phyloP scores from a whole-genome alignment of 1,140 invertebrate genomes.

The Drosophila ananassae region DNA sequence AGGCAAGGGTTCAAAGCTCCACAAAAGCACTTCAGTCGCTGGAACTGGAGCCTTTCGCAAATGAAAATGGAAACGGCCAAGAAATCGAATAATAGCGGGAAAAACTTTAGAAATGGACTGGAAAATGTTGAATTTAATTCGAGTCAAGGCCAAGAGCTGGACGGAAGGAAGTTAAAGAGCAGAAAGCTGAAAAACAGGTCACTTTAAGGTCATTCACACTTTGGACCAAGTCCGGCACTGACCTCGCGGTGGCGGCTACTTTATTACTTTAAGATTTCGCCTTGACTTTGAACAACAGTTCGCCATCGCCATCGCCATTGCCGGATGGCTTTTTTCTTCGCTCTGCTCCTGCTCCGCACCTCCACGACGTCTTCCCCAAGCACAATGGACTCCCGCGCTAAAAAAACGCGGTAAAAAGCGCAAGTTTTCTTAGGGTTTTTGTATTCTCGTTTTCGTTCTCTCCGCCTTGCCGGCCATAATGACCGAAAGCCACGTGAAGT shows the following conservation, averaged over 20 bases:
- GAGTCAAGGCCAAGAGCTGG: slow-evolving; percentile 62
- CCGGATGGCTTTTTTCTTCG: slow-evolving; percentile 58
- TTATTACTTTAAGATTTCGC: slow-evolving; percentile 82
- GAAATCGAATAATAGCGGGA: slow-evolving; percentile 2
- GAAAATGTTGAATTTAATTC: slow-evolving; percentile 66
- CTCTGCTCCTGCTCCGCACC: slow-evolving; percentile 39
- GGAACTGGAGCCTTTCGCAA: slow-evolving; percentile 5
- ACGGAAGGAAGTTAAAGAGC: slow-evolving; percentile 39
- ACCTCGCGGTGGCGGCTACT: slow-evolving; percentile 71
- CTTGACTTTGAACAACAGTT: slow-evolving; percentile 82
- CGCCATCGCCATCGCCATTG: slow-evolving; percentile 7
- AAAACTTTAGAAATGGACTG: slow-evolving; percentile 43
- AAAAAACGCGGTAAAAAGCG: slow-evolving; percentile 59
- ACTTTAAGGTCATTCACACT: slow-evolving; percentile 80
- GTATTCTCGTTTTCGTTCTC: slow-evolving; percentile 40
- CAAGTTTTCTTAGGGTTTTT: slow-evolving; percentile 66
- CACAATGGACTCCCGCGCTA: slow-evolving; percentile 57
- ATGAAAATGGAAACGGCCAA: neutral
- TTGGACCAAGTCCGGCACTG: slow-evolving; percentile 44
- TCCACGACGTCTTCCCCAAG: slow-evolving; percentile 23
- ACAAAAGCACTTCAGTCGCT: slow-evolving; percentile 28
- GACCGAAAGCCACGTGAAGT: slow-evolving; percentile 68
- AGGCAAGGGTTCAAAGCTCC: slow-evolving; percentile 16
- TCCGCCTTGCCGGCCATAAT: slow-evolving; percentile 47
- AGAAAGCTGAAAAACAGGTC: slow-evolving; percentile 56